Evolutionary conservation across 2,888 invertebrate genomes (phyloP), one percentile per base, ranked within the genome.

Genomic region (Ditylenchus weischeri): DNA sequence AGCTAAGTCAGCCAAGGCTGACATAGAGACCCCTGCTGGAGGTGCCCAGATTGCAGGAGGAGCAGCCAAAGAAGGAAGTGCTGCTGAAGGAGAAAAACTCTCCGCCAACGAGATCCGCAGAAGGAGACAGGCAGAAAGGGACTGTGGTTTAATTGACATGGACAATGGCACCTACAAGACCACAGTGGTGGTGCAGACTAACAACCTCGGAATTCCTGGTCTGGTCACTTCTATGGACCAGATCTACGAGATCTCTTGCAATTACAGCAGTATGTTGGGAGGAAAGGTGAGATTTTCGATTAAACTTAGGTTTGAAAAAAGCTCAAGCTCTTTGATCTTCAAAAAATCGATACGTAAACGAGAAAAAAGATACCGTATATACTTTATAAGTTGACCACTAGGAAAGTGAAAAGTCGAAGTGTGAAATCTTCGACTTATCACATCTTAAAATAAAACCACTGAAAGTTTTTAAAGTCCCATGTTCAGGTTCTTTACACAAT

Each of bases 141-240:
- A 82, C 62, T 82, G 82, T 69, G 82, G 82, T 54, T 71, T 82
- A 50, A 68, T 77, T 51, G 81, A 82, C 66, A 69, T 81, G 75
- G 71, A 69, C 58, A 82, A 83, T 69, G 82, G 82, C 60, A 82
- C 79, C 47, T 83, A 82, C 76, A 76, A 75, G 68, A 78, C 80
- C 11, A 81, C 80, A 38, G 77, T 83, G 13, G 83, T 83, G 63
- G 79, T 83, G 50, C 83, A 83, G 72, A 80, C 82, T 15, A 83
- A 83, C 75, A 83, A 82, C 66, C 73, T 83, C 49, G 83, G 83
- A 50, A 83, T 83, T 60, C 82, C 83, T 21, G 83, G 75, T 19
- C 76, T 83, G 18, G 83, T 83, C 36, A 83, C 83, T 35, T 79
- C 79, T 8, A 80, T 78, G 79, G 83, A 83, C 68, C 79, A 81